These are phyloP conservation scores for Acanthochromis polyacanthus DNA, from an alignment of 2,113 vertebrate species.

Conservation along the genomic window DNA sequence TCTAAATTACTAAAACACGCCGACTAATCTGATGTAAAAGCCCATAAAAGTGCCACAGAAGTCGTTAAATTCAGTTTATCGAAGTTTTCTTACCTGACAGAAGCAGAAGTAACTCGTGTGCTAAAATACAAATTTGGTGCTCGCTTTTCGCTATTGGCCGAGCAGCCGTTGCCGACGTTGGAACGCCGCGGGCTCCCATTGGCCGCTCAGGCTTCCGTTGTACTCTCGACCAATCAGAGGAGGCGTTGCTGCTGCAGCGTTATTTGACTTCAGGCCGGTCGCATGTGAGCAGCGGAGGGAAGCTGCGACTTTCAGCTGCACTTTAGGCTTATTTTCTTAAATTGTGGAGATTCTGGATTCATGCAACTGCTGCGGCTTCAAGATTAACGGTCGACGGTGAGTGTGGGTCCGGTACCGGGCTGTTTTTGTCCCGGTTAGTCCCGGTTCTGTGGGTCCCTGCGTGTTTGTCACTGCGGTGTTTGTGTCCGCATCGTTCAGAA, in stretches of 20 bases:
- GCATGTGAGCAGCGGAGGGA: neutral
- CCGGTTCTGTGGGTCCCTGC: no score
- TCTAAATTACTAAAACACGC: fast-evolving
- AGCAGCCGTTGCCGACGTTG: fast-evolving
- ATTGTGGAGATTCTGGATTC: no score
- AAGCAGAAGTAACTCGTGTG: constrained; percentile 17
- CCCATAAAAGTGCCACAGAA: neutral
- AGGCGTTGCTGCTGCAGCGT: constrained; percentile 69
- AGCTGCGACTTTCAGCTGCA: neutral
- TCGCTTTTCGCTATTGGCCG: constrained; percentile 69
- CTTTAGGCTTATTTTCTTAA: no score
- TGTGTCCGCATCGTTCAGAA: no score
- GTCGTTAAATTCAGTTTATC: neutral
- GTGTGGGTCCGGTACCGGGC: no score
- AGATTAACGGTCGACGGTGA: no score
- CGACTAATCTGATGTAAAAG: fast-evolving
- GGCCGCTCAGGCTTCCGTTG: constrained; percentile 12
- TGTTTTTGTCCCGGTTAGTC: no score
- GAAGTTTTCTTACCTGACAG: constrained; percentile 58
- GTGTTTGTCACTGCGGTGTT: no score
- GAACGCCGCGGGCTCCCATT: constrained; percentile 58
- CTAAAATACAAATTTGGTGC: constrained; percentile 80
- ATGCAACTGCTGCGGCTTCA: no score
- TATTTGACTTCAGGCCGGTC: constrained; percentile 81
- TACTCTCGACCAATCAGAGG: constrained; percentile 70